Evolutionary conservation across 1,140 invertebrate species (phyloP), one percentile per base, ranked within the genome.

Genomic region (Drosophila lini): DNA sequence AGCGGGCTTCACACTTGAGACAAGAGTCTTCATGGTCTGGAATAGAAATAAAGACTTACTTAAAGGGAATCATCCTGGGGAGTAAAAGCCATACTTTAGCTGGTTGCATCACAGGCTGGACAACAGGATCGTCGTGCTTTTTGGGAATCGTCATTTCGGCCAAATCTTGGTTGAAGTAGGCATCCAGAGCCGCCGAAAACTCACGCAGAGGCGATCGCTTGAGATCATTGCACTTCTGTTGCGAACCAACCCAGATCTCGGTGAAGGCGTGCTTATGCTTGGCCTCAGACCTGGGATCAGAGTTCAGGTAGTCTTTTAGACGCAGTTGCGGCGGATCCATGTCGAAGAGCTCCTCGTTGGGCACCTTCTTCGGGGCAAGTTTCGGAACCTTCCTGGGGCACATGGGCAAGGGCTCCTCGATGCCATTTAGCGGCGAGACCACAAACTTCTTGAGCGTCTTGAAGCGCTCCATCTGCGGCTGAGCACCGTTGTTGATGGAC

Each of bases 211-310:
- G 44, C 11, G 80, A 82, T 13, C 22, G 31, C 19, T 56, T 53
- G 2, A 9, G 0, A 15, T 28, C 9, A 5, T 1, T 5, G 7
- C n/a, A 11, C 1, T 31, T 16, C 16, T 71, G 81, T 22, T 85
- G 81, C 0, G 19, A 28, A 5, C 48, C 78, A 9, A 85, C 22
- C 81, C 81, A 85, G 47, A 75, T 78, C 16, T 78, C 47, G 6
- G 82, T 86, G 8, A 75, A 85, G 1, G 65, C 75, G 15, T 28
- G 32, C 36, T 76, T 81, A 22, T 68, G 74, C 31, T 55, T 4
- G 15, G 47, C 59, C 13, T 47, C 61, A 13, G 16, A 41, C 19
- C 53, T 1, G 3, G 25, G 3, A 42, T 41, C 60, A 15, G 28
- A 16, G 8, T n/a, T 9, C 2, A 57, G 28, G n/a, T n/a, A 22